These are phyloP conservation scores for Symphodus melops DNA, from an alignment of 2,113 vertebrate genomes.

Conservation along the genomic window DNA sequence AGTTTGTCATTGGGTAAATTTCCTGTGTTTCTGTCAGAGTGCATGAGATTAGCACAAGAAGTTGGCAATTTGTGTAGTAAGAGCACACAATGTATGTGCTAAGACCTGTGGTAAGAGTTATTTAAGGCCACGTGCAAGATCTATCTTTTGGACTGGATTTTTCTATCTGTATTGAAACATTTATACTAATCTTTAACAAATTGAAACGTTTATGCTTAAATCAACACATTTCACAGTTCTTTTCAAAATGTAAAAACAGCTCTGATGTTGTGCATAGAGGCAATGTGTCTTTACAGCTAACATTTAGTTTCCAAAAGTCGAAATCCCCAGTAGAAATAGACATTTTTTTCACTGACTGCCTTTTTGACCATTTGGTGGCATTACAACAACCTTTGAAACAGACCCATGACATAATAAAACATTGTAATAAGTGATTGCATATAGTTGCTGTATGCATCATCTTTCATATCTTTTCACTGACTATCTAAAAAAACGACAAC, in stretches of 20 bases:
- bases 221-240: neutral
- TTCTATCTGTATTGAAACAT: neutral
- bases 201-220: neutral
- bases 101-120: neutral
- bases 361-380: neutral
- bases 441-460: no score
- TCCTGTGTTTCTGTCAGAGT: slow-evolving; percentile 1
- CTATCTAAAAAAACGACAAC: no score
- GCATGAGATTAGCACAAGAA: slow-evolving; percentile 1
- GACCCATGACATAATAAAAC: no score
- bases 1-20: neutral
- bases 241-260: neutral
- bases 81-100: neutral
- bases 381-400: neutral
- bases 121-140: slow-evolving; percentile 7
- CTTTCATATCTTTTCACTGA: no score
- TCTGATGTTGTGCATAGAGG: no score
- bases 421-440: no score
- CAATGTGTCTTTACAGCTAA: neutral
- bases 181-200: no score
- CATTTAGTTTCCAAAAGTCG: no score
- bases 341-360: neutral
- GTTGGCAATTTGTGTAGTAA: slow-evolving; percentile 8
- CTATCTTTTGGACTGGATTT: neutral
- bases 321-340: no score